phyloP scores from a whole-genome alignment of 2,888 invertebrate genomes.

The Synergus gifuensis region DNA sequence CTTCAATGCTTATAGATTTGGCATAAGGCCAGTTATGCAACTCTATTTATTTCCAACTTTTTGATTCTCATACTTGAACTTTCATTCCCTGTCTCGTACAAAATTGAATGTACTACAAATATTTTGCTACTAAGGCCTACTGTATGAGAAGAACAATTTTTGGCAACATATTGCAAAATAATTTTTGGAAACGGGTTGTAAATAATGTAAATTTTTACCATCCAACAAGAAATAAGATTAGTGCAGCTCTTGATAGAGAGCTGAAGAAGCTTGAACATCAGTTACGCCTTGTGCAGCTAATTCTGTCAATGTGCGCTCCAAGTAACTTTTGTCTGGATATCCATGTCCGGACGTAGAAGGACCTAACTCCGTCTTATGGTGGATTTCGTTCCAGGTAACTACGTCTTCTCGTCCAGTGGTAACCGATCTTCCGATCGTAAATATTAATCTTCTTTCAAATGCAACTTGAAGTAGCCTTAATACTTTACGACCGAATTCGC shows the following conservation, averaged over 20 bases:
- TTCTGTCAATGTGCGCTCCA: conserved; percentile 83
- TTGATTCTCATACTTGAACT: background rate
- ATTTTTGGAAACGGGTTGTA: background rate
- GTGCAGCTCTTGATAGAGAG: conserved; percentile 73
- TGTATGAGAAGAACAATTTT: background rate
- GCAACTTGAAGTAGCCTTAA: conserved; percentile 87
- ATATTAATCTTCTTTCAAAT: conserved; percentile 90
- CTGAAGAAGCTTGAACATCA: conserved; percentile 70
- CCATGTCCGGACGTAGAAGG: conserved; percentile 80
- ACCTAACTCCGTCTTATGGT: conserved; percentile 89
- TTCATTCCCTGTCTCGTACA: background rate
- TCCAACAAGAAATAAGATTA: conserved; percentile 52
- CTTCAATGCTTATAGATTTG: too few relatives aligned
- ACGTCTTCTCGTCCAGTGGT: conserved; percentile 95
- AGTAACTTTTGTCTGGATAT: conserved; percentile 88
- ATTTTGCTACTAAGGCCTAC: background rate
- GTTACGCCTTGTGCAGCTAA: conserved; percentile 81
- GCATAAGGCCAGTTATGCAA: too few relatives aligned
- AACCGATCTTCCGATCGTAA: conserved; percentile 91
- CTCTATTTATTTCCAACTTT: too few relatives aligned
- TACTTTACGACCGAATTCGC: conserved; percentile 87
- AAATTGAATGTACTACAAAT: too few relatives aligned
- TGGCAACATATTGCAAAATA: background rate
- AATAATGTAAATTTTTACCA: background rate
- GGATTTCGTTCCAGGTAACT: conserved; percentile 94